Evolutionary conservation across 1,140 invertebrate genomes (phyloP).

Genomic region (Anastrepha ludens): DNA sequence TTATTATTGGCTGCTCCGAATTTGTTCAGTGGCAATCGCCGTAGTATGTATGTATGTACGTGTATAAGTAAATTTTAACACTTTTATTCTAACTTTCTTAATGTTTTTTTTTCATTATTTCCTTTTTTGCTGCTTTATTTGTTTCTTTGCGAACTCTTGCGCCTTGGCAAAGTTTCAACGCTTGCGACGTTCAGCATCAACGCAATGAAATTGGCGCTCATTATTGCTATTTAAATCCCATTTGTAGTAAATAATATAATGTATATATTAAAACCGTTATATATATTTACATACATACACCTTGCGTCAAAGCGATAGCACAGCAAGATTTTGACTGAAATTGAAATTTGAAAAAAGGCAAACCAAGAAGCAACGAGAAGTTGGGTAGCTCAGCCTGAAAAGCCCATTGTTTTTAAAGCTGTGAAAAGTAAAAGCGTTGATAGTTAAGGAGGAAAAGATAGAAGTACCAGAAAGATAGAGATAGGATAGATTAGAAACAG

Average conservation of each 20-base stretch:
- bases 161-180: conserved; percentile 20
- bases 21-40: background rate
- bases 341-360: no score
- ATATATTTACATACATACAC: no score
- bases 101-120: background rate
- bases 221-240: background rate
- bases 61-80: background rate
- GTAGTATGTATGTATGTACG: background rate
- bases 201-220: conserved; percentile 14
- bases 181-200: conserved; percentile 10
- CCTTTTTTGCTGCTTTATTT: background rate
- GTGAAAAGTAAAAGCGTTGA: no score
- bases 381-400: no score
- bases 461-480: no score
- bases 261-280: no score
- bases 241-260: conserved; percentile 16
- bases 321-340: no score
- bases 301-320: no score
- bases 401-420: no score
- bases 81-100: background rate
- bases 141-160: background rate
- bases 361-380: no score
- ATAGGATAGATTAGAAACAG: no score
- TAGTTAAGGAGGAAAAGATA: no score
- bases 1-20: background rate